Percentiles rank a stretch among this genome's conserved stretches.
Conservation (phyloP, 1,140 invertebrate species). For the Caenorhabditis latens region DNA sequence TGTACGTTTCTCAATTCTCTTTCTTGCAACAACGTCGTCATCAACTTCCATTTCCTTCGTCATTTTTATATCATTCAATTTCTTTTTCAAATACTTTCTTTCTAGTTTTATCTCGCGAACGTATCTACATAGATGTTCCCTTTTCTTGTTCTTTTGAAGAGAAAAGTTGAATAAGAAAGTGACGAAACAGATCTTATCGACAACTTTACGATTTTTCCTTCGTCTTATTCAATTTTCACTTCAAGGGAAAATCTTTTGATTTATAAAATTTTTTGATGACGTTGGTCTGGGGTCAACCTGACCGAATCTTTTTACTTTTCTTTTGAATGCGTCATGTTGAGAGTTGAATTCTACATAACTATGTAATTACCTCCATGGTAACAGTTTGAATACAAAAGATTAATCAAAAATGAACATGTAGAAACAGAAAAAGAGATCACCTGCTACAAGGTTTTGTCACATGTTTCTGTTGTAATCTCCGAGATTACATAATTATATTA, state of each 20-base stretch:
- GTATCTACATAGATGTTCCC: background rate
- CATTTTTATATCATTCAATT: background rate
- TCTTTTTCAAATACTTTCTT: background rate
- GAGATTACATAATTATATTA: too few species aligned
- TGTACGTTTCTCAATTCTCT: background rate
- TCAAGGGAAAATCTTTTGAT: background rate
- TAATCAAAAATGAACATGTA: too few species aligned
- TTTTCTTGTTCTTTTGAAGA: background rate
- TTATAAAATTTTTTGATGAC: too few species aligned
- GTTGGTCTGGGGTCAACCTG: too few species aligned
- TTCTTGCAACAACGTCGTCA: background rate
- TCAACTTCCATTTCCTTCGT: background rate
- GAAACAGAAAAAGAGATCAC: too few species aligned
- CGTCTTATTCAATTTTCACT: background rate
- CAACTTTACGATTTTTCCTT: background rate
- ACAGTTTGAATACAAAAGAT: too few species aligned
- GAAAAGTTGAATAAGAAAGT: background rate
- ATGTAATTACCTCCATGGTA: too few species aligned
- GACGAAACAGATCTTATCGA: constrained; percentile 14
- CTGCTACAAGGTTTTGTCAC: too few species aligned
- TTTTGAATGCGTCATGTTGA: background rate
- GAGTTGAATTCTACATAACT: too few species aligned
- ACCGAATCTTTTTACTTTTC: too few species aligned
- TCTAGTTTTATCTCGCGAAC: background rate
- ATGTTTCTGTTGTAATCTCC: too few species aligned